phyloP scores from a whole-genome alignment of 2,113 vertebrate species.

The Corvus hawaiiensis region DNA sequence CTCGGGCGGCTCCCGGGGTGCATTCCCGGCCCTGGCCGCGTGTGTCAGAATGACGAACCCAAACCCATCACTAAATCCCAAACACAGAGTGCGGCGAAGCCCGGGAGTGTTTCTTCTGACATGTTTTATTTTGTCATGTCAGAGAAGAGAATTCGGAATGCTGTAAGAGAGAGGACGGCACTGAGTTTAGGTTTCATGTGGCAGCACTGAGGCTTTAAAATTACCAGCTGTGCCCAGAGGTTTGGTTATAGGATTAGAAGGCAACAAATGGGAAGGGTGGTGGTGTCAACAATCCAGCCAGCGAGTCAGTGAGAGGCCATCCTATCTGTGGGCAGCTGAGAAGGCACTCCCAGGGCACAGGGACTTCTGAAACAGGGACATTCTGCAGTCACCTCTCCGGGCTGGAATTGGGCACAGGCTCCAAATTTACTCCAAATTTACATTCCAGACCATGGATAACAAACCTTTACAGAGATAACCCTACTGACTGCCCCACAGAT shows the following conservation, averaged over 20 bases:
- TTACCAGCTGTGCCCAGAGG: neutral
- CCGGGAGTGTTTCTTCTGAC: neutral
- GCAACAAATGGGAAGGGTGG: neutral
- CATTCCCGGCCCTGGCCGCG: fast-evolving
- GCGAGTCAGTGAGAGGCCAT: fast-evolving
- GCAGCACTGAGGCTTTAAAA: neutral
- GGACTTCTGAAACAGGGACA: neutral
- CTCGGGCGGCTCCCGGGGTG: neutral
- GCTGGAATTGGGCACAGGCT: neutral
- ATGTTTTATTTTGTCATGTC: neutral
- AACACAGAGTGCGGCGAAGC: neutral
- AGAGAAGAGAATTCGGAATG: fast-evolving
- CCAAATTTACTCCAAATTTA: neutral
- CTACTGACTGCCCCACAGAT: neutral
- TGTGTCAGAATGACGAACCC: neutral
- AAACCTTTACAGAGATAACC: neutral
- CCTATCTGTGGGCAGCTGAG: neutral
- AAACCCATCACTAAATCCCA: fast-evolving
- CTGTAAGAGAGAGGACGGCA: fast-evolving
- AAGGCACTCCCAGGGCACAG: neutral
- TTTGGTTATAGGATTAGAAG: fast-evolving
- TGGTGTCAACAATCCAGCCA: neutral
- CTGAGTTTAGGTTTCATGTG: fast-evolving
- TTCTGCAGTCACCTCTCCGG: fast-evolving
- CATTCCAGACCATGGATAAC: neutral